Percentiles rank a stretch among this genome's conserved stretches.
Conservation (phyloP, 1,140 invertebrate genomes). For the Euglossa dilemma region DNA sequence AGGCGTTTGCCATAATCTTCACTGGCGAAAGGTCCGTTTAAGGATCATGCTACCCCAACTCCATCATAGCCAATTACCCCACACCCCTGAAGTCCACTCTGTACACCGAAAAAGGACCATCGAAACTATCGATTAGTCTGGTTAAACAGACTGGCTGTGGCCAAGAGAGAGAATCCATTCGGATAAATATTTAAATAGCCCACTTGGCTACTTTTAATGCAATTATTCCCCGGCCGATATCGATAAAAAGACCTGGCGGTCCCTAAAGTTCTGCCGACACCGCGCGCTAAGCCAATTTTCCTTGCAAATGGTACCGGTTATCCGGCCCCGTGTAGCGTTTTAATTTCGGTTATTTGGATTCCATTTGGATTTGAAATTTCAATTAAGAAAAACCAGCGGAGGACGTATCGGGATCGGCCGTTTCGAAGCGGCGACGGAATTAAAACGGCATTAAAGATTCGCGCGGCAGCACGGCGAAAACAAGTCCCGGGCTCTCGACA, state of each 20-base stretch:
- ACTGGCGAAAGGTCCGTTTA: too few relatives aligned
- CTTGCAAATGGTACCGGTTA: background rate
- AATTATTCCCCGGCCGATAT: background rate
- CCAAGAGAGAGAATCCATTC: background rate
- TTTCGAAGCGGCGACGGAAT: background rate
- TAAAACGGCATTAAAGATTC: background rate
- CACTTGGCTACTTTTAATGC: background rate
- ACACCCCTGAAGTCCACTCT: too few relatives aligned
- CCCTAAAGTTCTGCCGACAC: background rate
- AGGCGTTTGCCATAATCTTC: too few relatives aligned
- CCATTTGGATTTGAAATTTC: background rate
- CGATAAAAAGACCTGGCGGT: background rate
- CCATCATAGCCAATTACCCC: too few relatives aligned
- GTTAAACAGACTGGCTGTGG: background rate
- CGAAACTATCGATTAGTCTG: background rate
- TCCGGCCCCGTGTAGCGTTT: background rate
- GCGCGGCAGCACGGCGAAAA: background rate
- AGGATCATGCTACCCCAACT: too few relatives aligned
- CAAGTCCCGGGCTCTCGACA: background rate
- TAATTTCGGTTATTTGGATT: conserved; percentile 1
- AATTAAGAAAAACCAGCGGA: background rate
- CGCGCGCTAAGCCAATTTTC: background rate
- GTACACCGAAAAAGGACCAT: too few relatives aligned
- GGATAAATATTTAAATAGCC: background rate
- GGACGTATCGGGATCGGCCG: background rate